Evolutionary conservation across 2,797 vertebrate species (phyloP).

Genomic region (Poeciliopsis turneri): DNA sequence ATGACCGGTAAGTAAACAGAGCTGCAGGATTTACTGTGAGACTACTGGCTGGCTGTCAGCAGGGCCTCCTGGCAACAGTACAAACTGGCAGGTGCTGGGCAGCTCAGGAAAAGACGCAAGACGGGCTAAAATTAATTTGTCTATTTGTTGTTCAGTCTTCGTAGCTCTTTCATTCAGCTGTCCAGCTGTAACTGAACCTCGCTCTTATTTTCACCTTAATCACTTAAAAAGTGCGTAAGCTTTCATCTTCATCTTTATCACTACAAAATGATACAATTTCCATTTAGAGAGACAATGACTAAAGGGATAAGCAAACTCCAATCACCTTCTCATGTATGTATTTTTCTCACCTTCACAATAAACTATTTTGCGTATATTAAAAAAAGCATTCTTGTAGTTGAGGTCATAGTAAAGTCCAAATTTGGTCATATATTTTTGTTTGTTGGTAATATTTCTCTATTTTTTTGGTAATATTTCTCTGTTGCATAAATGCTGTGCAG

Average conservation of each 20-base stretch:
- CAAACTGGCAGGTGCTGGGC: conserved; percentile 9
- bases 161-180: neutral
- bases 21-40: conserved; percentile 48
- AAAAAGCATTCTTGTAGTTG: neutral
- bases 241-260: neutral
- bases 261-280: neutral
- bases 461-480: neutral
- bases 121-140: neutral
- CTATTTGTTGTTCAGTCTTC: neutral
- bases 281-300: neutral
- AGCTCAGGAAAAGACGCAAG: neutral
- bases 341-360: neutral
- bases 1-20: conserved; percentile 44
- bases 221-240: neutral
- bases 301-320: neutral
- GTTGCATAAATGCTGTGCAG: neutral
- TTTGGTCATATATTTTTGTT: neutral
- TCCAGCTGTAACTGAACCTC: too few species aligned
- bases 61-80: neutral
- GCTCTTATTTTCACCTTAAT: neutral
- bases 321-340: neutral
- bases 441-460: neutral
- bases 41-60: conserved; percentile 27
- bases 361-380: neutral
- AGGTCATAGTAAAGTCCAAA: neutral